These are phyloP conservation scores for Koerneria pararmatus DNA, from an alignment of 2,888 invertebrate genomes.

Conservation along the genomic window DNA sequence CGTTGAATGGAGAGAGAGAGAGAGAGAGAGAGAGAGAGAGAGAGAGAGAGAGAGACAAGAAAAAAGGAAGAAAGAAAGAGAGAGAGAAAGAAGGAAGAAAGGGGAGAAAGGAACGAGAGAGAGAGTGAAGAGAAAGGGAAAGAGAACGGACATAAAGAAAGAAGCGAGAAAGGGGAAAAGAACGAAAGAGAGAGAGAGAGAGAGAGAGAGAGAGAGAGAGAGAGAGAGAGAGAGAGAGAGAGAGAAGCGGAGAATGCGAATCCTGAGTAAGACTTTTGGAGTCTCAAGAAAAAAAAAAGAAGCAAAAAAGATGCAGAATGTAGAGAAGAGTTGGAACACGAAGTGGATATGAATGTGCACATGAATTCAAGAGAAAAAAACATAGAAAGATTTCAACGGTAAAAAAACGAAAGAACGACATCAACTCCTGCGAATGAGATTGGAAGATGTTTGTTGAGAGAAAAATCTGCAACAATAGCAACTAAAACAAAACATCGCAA, in stretches of 20 bases:
- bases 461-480: too few species aligned
- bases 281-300: too few species aligned
- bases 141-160: background rate
- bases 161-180: background rate
- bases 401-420: too few species aligned
- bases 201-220: background rate
- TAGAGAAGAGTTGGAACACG: too few species aligned
- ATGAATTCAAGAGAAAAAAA: too few species aligned
- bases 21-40: constrained; percentile 11
- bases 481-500: too few species aligned
- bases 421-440: too few species aligned
- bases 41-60: background rate
- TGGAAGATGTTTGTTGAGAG: too few species aligned
- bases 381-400: too few species aligned
- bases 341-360: too few species aligned
- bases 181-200: constrained; percentile 1
- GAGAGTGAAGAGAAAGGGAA: constrained; percentile 1
- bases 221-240: background rate
- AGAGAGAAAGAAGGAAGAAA: background rate
- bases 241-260: background rate
- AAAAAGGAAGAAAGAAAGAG: background rate
- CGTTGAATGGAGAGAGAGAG: background rate
- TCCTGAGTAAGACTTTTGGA: too few species aligned
- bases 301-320: too few species aligned
- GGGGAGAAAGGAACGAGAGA: background rate